These are phyloP conservation scores for Stenchaetothrips biformis DNA, from an alignment of 2,888 invertebrate genomes.

Conservation along the genomic window DNA sequence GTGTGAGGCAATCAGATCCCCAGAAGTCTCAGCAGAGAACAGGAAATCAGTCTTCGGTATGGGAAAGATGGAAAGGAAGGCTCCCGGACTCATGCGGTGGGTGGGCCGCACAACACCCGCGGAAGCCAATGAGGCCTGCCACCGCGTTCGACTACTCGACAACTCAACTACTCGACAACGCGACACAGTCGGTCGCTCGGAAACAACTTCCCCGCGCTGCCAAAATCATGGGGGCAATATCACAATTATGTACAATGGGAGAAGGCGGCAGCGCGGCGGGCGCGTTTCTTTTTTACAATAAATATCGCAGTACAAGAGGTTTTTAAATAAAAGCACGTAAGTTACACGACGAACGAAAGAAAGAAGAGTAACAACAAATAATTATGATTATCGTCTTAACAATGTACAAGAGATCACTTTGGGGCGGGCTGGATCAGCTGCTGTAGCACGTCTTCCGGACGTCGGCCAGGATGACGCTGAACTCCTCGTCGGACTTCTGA, in stretches of 20 bases:
- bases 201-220: no score
- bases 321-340: conserved; percentile 17
- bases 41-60: background rate
- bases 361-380: background rate
- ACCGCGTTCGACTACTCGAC: no score
- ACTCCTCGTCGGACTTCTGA: conserved; percentile 71
- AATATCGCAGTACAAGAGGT: conserved; percentile 22
- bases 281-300: background rate
- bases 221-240: background rate
- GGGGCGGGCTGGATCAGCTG: conserved; percentile 45
- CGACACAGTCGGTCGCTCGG: no score
- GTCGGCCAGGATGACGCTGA: conserved; percentile 82
- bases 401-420: conserved; percentile 13
- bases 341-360: background rate
- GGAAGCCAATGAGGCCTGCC: no score
- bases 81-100: no score
- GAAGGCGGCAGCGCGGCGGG: background rate
- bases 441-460: conserved; percentile 84
- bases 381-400: background rate
- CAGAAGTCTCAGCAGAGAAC: background rate
- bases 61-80: background rate
- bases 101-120: no score
- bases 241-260: background rate
- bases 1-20: background rate
- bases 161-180: no score